Conservation (phyloP, 2,797 vertebrate genomes). For the Phataginus tetradactyla region DNA sequence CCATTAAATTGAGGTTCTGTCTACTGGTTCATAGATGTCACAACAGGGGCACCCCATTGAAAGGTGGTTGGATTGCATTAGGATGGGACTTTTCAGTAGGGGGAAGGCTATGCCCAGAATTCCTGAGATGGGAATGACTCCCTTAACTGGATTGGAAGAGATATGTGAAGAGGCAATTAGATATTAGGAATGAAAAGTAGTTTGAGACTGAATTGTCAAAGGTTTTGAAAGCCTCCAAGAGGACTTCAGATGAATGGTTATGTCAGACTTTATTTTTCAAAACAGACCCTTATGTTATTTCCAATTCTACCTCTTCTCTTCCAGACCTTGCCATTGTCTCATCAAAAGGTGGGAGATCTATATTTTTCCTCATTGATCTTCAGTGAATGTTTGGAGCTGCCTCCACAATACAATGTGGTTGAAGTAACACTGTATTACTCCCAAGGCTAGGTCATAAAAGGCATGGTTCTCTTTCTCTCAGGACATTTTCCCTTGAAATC, state of each 20-base stretch:
- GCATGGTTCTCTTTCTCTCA: background rate
- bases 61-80: background rate
- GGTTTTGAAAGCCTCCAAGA: background rate
- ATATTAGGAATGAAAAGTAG: background rate
- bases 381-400: background rate
- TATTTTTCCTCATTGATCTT: background rate
- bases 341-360: background rate
- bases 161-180: background rate
- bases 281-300: background rate
- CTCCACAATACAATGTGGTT: background rate
- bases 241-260: background rate
- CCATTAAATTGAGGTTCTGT: background rate
- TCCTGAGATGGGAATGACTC: background rate
- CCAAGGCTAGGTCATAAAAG: background rate
- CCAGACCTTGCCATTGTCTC: background rate
- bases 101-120: background rate
- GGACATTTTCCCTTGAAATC: background rate
- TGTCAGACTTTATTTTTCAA: slow-evolving; percentile 14
- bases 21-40: background rate
- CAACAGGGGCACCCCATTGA: background rate
- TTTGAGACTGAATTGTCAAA: background rate
- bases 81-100: background rate
- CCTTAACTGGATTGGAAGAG: background rate
- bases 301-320: background rate
- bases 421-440: background rate